Conservation (phyloP, 1,140 invertebrate species). For the Copidosoma floridanum region DNA sequence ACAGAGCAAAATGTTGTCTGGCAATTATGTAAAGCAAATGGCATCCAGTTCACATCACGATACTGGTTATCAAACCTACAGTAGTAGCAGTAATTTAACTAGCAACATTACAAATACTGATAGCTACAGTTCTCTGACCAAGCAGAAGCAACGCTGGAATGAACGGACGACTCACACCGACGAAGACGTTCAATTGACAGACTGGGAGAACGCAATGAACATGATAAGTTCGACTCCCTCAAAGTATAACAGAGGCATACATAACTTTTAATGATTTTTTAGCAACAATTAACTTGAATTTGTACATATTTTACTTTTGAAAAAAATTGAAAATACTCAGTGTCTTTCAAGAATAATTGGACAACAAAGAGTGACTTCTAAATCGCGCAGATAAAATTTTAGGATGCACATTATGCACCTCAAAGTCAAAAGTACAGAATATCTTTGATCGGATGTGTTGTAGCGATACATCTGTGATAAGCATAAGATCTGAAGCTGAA, state of each 20-base stretch:
- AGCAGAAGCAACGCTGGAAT: slow-evolving; percentile 33
- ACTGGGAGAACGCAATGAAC: slow-evolving; percentile 45
- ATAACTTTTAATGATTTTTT: background rate
- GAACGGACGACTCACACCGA: slow-evolving; percentile 33
- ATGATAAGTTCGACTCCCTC: slow-evolving; percentile 51
- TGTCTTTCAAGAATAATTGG: no score
- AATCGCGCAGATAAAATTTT: no score
- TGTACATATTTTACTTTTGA: slow-evolving; percentile 12
- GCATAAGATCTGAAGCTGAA: no score
- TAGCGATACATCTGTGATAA: no score
- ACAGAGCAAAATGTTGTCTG: slow-evolving; percentile 36
- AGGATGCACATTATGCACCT: no score
- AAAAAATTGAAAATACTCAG: no score
- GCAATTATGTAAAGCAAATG: slow-evolving; percentile 37
- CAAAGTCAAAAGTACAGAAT: no score
- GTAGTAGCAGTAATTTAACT: slow-evolving; percentile 41
- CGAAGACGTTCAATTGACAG: slow-evolving; percentile 37
- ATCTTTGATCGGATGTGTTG: no score
- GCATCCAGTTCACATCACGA: slow-evolving; percentile 43
- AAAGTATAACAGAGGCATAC: slow-evolving; percentile 25
- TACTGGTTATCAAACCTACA: slow-evolving; percentile 51
- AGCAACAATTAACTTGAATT: background rate
- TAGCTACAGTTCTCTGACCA: slow-evolving; percentile 33
- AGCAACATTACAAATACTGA: slow-evolving; percentile 33
- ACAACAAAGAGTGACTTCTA: no score